Base-by-base conservation (phyloP, 2,888 invertebrate genomes). In the Lottia gigantea region DNA sequence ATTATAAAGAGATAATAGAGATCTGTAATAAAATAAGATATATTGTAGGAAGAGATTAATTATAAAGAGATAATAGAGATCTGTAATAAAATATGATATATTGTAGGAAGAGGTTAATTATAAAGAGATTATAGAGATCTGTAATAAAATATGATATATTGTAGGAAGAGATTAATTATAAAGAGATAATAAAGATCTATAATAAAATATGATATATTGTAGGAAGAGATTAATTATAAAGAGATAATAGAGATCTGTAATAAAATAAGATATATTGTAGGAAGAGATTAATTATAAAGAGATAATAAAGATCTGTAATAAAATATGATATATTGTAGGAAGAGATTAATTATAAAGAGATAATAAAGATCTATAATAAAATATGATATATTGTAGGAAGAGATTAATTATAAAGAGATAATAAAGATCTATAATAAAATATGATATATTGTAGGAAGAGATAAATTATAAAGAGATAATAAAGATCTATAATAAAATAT, bases 391-490 rank as follows among this genome's bases (percentile, higher is more conserved):
- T 78, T 84, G 82, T 80, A 82, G 19, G 74, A 77, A 40, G 66
- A 71, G 47, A 83, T 81, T 61, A 78, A 82, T 74, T 77, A 86
- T 71, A 81, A 80, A 31, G 83, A 82, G 62, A 91, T 94, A 69
- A 89, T 93, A 47, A 89, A 90, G 19, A 89, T 94, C 40, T 90
- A 93, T 81, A 90, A 94, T 86, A 89, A 92, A 87, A 92, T 94
- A 23, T 90, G 95, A 67, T 90, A 90, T 12, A 91, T n/a, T n/a
- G n/a, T n/a, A n/a, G n/a, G n/a, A n/a, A n/a, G n/a, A n/a, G n/a
- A n/a, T n/a, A n/a, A n/a, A n/a, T n/a, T n/a, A n/a, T n/a, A n/a
- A n/a, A n/a, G n/a, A n/a, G n/a, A n/a, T n/a, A n/a, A n/a, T n/a
- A n/a, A n/a, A n/a, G n/a, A n/a, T n/a, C n/a, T n/a, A n/a, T n/a